Base-by-base conservation (phyloP, 2,113 vertebrate genomes). In the Microtus richardsoni region DNA sequence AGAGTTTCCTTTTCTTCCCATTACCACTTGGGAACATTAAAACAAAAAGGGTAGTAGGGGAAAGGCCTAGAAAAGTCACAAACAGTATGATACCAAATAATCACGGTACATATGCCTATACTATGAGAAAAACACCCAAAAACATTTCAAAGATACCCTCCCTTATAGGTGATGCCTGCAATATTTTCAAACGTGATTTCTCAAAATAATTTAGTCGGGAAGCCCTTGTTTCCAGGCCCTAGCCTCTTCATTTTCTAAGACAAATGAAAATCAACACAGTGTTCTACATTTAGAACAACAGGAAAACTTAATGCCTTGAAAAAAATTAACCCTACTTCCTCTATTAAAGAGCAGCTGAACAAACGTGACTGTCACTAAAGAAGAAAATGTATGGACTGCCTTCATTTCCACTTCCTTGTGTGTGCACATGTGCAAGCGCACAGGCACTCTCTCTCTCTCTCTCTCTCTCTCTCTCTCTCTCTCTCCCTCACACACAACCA, bases 281-380 rank as follows among this genome's bases (percentile, higher is more conserved):
- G 70, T 17, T 84, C 41, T 41, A 78, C 49, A 21, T 77, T 89
- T 24, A 28, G 94, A 71, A 71, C 7, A 68, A 85, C 73, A 75
- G 1, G 60, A 94, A 93, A 22, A 60, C 21, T 79, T 30, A 30
- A 60, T 82, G 41, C 49, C 94, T 80, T 0, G 2, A 47, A 80
- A 74, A 74, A 41, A 85, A 52, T 13, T 24, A 93, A 93, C 94
- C 91, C 91, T 77, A 30, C 93, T 93, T 94, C 93, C 91, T 77
- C 66, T 91, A 80, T 33, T 3, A 91, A 52, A 87, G 82, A 97
- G 95, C 96, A 90, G 47, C 30, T 95, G 70, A 68, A 24, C 95
- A 47, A 89, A 82, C 62, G 2, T 58, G 79, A 84, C 10, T 94
- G 44, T 84, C 92, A 93, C 60, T 4, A 33, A 91, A 95, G 19